Evolutionary conservation across 2,797 vertebrate species (phyloP), one percentile per base, ranked within the genome.

Genomic region (Tamandua tetradactyla): DNA sequence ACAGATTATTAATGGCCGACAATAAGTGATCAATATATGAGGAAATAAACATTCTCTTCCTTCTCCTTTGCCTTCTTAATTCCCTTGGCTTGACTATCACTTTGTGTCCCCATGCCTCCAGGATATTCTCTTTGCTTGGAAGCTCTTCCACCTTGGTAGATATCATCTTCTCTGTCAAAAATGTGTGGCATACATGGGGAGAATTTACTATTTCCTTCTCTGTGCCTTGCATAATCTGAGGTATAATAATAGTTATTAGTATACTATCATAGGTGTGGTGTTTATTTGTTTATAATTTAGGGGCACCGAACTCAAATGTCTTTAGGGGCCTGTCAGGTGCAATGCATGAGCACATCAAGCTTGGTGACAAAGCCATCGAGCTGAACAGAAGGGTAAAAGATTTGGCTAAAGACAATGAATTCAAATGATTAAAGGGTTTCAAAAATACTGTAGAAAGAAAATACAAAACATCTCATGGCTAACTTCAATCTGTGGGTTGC

Each of bases 361-460:
- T 47, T 85, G 35, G 64, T 89, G 42, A 89, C 52, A 89, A 72
- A 95, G 80, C 40, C 12, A 23, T 32, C 80, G 52, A 84, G 18
- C 74, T 59, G 30, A 81, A 47, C n/a, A 44, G 27, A 93, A 85
- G 11, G 44, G 9, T 87, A 20, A 91, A 83, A 52, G 4, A 64
- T 95, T 11, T 92, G 35, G 66, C 27, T 93, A 80, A 95, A 71
- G 27, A 91, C 30, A 71, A 44, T 23, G 35, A 76, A 90, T 79
- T 61, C 18, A 80, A 72, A 79, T 64, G 20, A 82, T 94, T 76
- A 55, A 55, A 55, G 52, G 18, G 52, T 55, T 75, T 23, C 52
- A 55, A 81, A 42, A 89, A 69, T 32, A 44, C 6, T 42, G 8
- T n/a, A 52, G 62, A 69, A 64, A 94, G 64, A 12, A 89, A 90